Evolutionary conservation across 2,888 invertebrate genomes (phyloP).

Genomic region (Xanthia togata): DNA sequence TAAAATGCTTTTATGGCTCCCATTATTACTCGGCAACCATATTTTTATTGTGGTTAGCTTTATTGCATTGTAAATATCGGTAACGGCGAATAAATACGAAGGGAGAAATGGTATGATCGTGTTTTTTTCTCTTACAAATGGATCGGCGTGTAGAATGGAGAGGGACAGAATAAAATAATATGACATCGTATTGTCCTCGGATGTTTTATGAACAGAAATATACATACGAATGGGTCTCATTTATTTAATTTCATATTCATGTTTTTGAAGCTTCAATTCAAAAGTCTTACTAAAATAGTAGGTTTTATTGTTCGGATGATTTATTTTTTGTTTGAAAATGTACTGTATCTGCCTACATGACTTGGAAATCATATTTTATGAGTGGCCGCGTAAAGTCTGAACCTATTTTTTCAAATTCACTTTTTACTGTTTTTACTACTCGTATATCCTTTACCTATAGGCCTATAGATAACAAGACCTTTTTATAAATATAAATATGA

Average conservation of each 20-base stretch:
- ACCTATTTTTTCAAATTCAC: background rate
- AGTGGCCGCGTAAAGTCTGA: no score
- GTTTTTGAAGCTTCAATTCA: constrained; percentile 48
- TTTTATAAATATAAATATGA: background rate
- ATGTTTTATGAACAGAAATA: constrained; percentile 59
- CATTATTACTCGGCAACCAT: constrained; percentile 72
- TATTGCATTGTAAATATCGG: constrained; percentile 76
- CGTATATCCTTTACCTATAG: background rate
- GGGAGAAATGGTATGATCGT: constrained; percentile 60
- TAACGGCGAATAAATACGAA: constrained; percentile 71
- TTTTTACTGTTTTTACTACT: no score
- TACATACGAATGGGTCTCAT: constrained; percentile 51
- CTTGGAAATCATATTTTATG: background rate
- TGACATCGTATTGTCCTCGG: constrained; percentile 63
- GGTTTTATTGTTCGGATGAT: background rate
- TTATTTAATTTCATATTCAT: constrained; percentile 63
- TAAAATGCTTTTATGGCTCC: constrained; percentile 71
- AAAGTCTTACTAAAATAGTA: constrained; percentile 37
- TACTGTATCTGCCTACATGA: background rate
- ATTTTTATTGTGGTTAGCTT: constrained; percentile 75
- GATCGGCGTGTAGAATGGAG: constrained; percentile 51
- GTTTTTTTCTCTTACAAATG: constrained; percentile 64
- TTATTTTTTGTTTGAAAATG: constrained; percentile 18
- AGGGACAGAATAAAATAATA: constrained; percentile 67
- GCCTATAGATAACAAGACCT: background rate